phyloP scores from a whole-genome alignment of 2,113 vertebrate genomes.

The Tachysurus vachellii region DNA sequence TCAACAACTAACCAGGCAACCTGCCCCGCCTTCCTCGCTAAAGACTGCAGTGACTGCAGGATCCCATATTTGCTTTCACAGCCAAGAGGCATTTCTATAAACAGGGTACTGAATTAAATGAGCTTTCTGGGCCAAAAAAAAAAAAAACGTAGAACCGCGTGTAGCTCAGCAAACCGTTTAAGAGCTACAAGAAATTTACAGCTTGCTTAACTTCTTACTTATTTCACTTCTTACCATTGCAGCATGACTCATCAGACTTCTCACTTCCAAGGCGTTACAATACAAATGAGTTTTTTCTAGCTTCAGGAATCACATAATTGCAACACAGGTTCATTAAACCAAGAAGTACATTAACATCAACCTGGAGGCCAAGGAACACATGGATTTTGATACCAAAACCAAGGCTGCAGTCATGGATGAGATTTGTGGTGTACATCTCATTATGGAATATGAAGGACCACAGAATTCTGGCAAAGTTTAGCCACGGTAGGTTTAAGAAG shows the following conservation, averaged over 20 bases:
- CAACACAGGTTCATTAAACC: not conserved
- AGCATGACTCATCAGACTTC: not conserved
- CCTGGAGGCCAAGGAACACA: not conserved
- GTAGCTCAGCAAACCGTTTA: not conserved
- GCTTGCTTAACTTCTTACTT: no score
- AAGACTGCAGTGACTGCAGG: constrained; percentile 29
- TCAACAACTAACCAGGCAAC: constrained; percentile 41
- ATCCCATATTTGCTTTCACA: constrained; percentile 26
- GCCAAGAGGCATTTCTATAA: constrained; percentile 12
- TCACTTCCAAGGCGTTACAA: not conserved
- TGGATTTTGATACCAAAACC: not conserved
- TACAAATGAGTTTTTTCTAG: not conserved
- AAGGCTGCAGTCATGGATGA: not conserved
- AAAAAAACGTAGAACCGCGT: not conserved
- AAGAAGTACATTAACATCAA: not conserved
- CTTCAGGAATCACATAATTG: not conserved
- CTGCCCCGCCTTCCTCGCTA: not conserved
- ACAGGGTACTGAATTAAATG: not conserved
- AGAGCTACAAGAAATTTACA: not conserved
- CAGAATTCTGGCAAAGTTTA: not conserved
- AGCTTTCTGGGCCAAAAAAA: constrained; percentile 1
- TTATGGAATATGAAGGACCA: not conserved
- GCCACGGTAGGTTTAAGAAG: not conserved
- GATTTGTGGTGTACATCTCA: not conserved
- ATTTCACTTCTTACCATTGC: no score